phyloP scores from a whole-genome alignment of 2,888 invertebrate species.

The Geophilus truncorum region DNA sequence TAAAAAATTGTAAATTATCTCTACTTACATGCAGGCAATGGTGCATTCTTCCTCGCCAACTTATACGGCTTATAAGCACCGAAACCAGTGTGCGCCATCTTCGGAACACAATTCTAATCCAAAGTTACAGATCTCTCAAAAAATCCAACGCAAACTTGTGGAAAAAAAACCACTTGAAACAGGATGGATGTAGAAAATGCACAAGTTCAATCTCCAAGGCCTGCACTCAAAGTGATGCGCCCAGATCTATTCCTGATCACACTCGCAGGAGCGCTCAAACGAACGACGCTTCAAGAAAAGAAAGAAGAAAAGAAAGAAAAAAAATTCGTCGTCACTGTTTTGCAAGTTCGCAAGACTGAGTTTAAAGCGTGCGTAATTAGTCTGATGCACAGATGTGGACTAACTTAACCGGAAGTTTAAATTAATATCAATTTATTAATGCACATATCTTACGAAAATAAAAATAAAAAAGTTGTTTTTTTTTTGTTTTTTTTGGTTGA shows the following conservation, averaged over 20 bases:
- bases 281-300: background rate
- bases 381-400: no score
- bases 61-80: conserved; percentile 36
- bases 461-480: background rate
- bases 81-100: conserved; percentile 35
- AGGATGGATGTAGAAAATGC: background rate
- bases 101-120: conserved; percentile 42
- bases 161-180: background rate
- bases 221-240: background rate
- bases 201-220: background rate
- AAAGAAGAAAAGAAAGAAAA: no score
- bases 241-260: background rate
- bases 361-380: background rate
- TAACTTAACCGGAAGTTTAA: no score
- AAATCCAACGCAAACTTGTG: background rate
- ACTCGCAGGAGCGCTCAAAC: background rate
- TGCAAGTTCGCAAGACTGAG: background rate
- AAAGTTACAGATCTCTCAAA: background rate
- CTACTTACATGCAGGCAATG: conserved; percentile 37
- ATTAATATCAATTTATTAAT: no score
- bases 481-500: background rate
- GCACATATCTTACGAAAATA: no score
- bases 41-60: conserved; percentile 33
- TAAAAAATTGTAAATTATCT: background rate
- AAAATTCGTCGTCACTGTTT: background rate